A percentile compares a stretch with the other conserved stretches of the same genome.
Conservation (phyloP, 2,888 invertebrate species). For the Caenorhabditis virilis region DNA sequence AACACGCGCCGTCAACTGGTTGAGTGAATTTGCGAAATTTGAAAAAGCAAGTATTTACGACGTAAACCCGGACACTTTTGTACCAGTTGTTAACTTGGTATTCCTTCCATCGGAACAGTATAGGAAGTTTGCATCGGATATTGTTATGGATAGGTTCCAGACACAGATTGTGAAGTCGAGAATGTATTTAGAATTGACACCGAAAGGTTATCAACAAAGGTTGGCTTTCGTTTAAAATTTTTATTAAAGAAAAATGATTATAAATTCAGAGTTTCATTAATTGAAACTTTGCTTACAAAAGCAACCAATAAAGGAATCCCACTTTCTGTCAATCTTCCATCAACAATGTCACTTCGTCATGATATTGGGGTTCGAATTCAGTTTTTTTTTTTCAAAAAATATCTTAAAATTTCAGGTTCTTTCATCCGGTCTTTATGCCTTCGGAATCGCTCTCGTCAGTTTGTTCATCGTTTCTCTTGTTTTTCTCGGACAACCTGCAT, state of each 20-base stretch:
- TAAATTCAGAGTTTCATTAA: constrained; percentile 8
- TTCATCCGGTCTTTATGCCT: constrained; percentile 44
- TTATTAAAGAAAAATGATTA: no score
- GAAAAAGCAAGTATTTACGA: constrained; percentile 64
- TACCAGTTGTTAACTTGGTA: constrained; percentile 66
- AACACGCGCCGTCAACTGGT: constrained; percentile 61
- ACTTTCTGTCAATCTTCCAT: constrained; percentile 58
- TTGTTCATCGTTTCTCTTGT: constrained; percentile 45
- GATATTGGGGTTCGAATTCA: constrained; percentile 57
- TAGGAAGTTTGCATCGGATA: constrained; percentile 58
- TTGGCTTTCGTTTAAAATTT: no score
- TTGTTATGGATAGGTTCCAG: constrained; percentile 60
- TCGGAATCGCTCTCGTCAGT: constrained; percentile 40
- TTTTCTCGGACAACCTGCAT: constrained; percentile 54
- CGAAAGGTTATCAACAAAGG: constrained; percentile 59
- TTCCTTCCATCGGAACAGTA: constrained; percentile 62
- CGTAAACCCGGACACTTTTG: constrained; percentile 66
- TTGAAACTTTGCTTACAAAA: constrained; percentile 28
- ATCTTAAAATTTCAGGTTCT: constrained; percentile 33
- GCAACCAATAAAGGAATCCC: constrained; percentile 57
- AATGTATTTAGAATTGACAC: constrained; percentile 67
- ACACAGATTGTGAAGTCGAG: constrained; percentile 55
- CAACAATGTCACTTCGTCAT: constrained; percentile 62
- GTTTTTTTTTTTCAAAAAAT: neutral
- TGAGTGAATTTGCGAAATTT: constrained; percentile 65